Base-by-base conservation (phyloP, 2,113 vertebrate genomes). In the Herpetotheres cachinnans region DNA sequence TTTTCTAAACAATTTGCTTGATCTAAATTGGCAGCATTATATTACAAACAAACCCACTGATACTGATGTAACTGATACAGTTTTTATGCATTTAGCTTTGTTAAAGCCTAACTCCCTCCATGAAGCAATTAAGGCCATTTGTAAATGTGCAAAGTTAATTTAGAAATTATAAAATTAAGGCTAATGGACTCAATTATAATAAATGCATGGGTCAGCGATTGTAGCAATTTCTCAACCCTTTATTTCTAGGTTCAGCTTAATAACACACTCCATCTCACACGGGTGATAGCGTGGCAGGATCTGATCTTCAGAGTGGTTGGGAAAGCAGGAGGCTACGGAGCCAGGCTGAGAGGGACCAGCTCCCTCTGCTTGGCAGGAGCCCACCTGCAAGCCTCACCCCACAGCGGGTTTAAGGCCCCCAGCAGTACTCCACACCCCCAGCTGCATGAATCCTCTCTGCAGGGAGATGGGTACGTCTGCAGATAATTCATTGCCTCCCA, bases 161-260 rank as follows among this genome's bases (percentile, higher is more conserved):
- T 95, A 95, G 87, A 97, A 97, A 97, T 98, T 97, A 97, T 95
- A 94, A 97, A 97, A 98, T 97, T 96, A 96, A 96, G 89, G 95
- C 93, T 97, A 97, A 97, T 97, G 90, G 95, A 88, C 94, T 98
- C 96, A 95, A 96, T 98, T 97, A 96, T 88, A 97, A 97, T 96
- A 95, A 96, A 95, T 82, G 89, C 83, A 84, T 44, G 91, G 95
- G 97, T 96, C 96, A 95, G 92, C 59, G 29, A 89, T 16, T 80
- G 72, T 62, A 96, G 93, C 86, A 92, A 79, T 97, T 96, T 95
- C 90, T 97, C 93, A 95, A 81, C 36, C 77, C 63, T 85, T 96
- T 90, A 84, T 79, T 86, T 90, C 91, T 69, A 81, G 70, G 85
- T 78, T 95, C 82, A 79, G 71, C 63, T 89, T 93, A 95, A 92